These are phyloP conservation scores for Gracilinanus agilis DNA, from an alignment of 2,113 vertebrate genomes.

Conservation along the genomic window DNA sequence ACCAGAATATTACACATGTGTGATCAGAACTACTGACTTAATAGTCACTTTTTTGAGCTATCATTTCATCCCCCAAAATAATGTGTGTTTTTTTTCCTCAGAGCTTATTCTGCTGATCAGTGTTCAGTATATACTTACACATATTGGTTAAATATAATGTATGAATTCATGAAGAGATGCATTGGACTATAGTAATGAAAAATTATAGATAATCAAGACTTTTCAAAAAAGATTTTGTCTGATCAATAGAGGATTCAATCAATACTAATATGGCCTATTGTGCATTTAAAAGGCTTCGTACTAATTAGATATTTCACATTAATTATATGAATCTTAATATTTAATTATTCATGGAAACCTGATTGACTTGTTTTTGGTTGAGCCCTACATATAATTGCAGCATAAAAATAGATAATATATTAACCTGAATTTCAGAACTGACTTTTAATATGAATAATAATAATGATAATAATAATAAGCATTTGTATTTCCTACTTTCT, in stretches of 20 bases:
- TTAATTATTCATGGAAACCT: constrained; percentile 31
- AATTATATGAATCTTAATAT: not conserved
- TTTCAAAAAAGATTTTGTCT: not conserved
- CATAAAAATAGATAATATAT: not conserved
- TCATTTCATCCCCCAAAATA: not conserved
- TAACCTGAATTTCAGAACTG: constrained; percentile 39
- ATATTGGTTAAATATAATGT: not conserved
- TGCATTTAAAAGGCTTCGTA: not conserved
- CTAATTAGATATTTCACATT: not conserved
- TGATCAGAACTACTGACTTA: not conserved
- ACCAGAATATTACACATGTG: not conserved
- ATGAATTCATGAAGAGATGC: not conserved
- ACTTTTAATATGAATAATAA: not conserved
- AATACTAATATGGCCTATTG: not conserved
- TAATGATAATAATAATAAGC: not conserved
- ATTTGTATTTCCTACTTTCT: not conserved
- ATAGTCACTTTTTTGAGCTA: not conserved
- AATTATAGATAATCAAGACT: not conserved
- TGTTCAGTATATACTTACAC: not conserved
- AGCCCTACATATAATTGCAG: not conserved
- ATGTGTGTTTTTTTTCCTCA: too few relatives aligned
- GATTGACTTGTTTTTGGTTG: not conserved
- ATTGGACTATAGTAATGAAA: not conserved
- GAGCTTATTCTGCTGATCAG: not conserved
- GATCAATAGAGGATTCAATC: not conserved